These are phyloP conservation scores for Cyphomyrus discorhynchus DNA, from an alignment of 2,113 vertebrate genomes.

Conservation along the genomic window DNA sequence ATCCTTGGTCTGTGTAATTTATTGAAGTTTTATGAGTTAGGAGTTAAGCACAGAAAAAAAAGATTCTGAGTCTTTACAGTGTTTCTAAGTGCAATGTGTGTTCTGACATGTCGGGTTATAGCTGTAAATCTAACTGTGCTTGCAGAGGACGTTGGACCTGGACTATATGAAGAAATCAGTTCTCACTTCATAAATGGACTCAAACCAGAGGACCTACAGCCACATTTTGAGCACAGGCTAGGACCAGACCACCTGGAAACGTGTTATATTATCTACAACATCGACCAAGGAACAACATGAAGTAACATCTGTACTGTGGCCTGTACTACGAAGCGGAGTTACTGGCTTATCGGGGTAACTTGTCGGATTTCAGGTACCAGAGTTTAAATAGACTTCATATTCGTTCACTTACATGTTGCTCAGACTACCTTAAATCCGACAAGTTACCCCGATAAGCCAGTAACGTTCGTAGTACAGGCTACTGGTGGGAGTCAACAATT, in stretches of 20 bases:
- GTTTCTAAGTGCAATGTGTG: not conserved
- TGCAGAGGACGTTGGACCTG: constrained; percentile 46
- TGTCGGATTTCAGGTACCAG: too few species aligned
- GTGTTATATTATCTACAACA: constrained; percentile 49
- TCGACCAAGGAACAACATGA: constrained; percentile 43
- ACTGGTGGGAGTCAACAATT: not conserved
- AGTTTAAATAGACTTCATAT: too few species aligned
- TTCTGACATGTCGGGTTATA: not conserved
- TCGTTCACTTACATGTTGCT: too few species aligned
- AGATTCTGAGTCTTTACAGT: not conserved
- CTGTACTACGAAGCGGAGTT: too few species aligned
- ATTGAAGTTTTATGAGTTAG: not conserved
- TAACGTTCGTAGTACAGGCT: too few species aligned
- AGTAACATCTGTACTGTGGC: not conserved
- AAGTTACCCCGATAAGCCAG: too few species aligned
- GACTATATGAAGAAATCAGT: constrained; percentile 43
- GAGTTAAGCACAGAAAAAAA: not conserved
- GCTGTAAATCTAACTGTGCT: constrained; percentile 10
- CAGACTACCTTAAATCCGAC: too few species aligned
- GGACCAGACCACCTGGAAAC: constrained; percentile 49
- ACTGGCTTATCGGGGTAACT: too few species aligned
- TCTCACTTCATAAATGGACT: constrained; percentile 43
- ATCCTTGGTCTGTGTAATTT: not conserved
- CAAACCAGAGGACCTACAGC: constrained; percentile 43
- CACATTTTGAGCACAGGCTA: constrained; percentile 43